Conservation (phyloP, 2,113 vertebrate genomes). For the Turdus rufiventris region DNA sequence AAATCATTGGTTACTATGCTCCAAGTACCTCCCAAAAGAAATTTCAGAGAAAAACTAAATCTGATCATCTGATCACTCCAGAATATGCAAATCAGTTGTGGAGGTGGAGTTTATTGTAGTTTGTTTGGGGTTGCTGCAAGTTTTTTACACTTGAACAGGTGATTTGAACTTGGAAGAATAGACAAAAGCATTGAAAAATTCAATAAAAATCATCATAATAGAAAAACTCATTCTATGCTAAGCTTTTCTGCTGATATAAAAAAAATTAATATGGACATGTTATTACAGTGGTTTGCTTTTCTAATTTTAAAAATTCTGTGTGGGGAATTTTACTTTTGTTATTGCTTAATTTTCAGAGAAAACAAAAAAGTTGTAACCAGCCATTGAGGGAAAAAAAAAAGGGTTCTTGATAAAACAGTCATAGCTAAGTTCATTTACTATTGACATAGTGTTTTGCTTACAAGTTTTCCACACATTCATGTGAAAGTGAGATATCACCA, state of each 20-base stretch:
- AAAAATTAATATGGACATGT: background rate
- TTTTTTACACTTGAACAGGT: background rate
- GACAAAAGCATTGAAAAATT: background rate
- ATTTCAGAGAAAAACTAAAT: background rate
- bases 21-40: background rate
- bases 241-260: background rate
- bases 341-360: background rate
- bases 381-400: background rate
- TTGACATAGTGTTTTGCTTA: background rate
- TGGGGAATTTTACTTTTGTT: background rate
- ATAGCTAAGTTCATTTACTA: background rate
- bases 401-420: background rate
- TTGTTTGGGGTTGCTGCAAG: background rate
- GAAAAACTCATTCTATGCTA: background rate
- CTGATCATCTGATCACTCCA: background rate
- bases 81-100: background rate
- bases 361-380: background rate
- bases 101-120: background rate
- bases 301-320: background rate
- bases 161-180: background rate
- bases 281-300: background rate
- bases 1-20: background rate
- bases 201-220: background rate
- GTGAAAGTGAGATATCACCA: fast-evolving
- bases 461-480: background rate